Conservation (phyloP, 2,113 vertebrate genomes). For the Aviceda subcristata region DNA sequence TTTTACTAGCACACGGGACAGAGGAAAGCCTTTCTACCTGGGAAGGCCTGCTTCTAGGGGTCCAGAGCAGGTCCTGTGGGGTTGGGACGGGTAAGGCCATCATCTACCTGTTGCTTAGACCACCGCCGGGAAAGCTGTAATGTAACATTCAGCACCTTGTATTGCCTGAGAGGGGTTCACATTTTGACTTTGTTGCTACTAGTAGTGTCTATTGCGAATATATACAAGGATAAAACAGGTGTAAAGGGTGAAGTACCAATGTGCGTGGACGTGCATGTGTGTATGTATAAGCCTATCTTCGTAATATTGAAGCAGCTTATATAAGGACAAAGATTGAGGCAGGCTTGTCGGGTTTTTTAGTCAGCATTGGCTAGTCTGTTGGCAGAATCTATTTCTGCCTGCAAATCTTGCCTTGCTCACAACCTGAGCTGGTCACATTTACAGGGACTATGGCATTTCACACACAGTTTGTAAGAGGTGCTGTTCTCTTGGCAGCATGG, state of each 20-base stretch:
- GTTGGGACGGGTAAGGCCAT: not conserved
- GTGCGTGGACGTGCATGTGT: not conserved
- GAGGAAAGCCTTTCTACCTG: not conserved
- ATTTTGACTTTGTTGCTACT: constrained; percentile 4
- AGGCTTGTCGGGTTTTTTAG: not conserved
- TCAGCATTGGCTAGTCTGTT: not conserved
- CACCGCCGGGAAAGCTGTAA: not conserved
- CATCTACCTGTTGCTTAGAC: not conserved
- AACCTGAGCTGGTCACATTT: not conserved
- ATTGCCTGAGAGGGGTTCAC: not conserved
- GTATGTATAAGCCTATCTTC: not conserved
- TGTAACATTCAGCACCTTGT: not conserved
- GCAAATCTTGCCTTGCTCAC: not conserved
- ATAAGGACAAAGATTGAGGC: not conserved
- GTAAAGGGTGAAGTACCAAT: not conserved
- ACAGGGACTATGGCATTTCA: not conserved
- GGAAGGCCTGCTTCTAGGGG: not conserved
- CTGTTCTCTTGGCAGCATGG: not conserved
- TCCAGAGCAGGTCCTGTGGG: not conserved
- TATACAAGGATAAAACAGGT: not conserved
- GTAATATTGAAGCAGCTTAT: not conserved
- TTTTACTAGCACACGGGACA: not conserved
- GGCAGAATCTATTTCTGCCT: not conserved
- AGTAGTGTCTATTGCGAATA: not conserved
- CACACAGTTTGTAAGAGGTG: not conserved